phyloP scores from a whole-genome alignment of 2,888 invertebrate genomes.

The Autographa gamma region DNA sequence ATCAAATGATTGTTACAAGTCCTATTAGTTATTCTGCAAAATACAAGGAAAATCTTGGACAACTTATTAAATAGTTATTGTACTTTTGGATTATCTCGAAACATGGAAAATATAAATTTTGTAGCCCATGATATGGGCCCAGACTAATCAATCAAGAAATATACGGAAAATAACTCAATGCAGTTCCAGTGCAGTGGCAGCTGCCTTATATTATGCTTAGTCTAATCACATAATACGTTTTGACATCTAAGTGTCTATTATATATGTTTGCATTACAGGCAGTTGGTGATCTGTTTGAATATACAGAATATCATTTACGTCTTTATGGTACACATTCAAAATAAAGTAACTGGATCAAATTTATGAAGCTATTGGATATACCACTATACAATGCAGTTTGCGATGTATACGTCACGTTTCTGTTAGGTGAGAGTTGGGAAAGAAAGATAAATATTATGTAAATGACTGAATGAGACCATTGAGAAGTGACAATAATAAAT shows the following conservation, averaged over 20 bases:
- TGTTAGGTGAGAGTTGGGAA: slow-evolving; percentile 57
- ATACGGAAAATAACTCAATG: background rate
- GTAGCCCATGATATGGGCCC: background rate
- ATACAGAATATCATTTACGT: slow-evolving; percentile 79
- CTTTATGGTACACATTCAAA: slow-evolving; percentile 76
- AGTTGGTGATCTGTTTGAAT: slow-evolving; percentile 87
- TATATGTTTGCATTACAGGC: slow-evolving; percentile 88
- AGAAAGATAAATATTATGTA: slow-evolving; percentile 47
- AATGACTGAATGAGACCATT: slow-evolving; percentile 62
- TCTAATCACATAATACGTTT: slow-evolving; percentile 41
- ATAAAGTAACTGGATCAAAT: slow-evolving; percentile 78
- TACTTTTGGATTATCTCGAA: background rate
- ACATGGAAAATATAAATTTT: background rate
- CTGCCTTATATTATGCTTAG: slow-evolving; percentile 31
- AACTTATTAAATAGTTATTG: background rate
- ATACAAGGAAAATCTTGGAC: background rate
- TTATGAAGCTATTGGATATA: slow-evolving; percentile 72
- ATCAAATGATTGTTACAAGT: background rate
- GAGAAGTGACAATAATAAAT: slow-evolving; percentile 58
- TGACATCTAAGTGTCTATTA: slow-evolving; percentile 54
- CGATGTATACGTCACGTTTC: slow-evolving; percentile 53
- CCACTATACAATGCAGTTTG: slow-evolving; percentile 57
- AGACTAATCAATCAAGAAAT: slow-evolving; percentile 10
- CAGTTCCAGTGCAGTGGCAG: slow-evolving; percentile 8
- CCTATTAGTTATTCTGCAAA: background rate